Base-by-base conservation (phyloP, 1,140 invertebrate species). In the Venustaconcha ellipsiformis region DNA sequence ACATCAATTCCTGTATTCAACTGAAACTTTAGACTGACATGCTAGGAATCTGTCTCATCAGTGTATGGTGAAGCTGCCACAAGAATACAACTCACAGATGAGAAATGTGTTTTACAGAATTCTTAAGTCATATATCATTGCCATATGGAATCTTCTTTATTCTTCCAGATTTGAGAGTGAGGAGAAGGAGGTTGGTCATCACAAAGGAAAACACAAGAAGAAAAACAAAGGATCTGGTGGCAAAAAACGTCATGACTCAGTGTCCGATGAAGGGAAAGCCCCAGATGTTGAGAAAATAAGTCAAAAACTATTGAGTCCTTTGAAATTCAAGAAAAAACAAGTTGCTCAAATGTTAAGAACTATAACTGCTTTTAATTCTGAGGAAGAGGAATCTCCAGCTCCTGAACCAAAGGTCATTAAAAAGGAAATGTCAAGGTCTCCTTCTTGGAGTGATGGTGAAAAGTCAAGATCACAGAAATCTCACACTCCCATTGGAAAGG, bases 161-260 rank as follows among this genome's bases (percentile, higher is more conserved):
- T 18, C 64, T 13, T 69, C 67, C 55, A 82, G 75, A 11, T 30
- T 59, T 14, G 70, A 71, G 14, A 77, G 70, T 67, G 75, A 77
- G 67, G 75, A 77, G 12, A 48, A 48, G 11, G 37, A 48, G 6
- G 37, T 48, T 48, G 37, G 37, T 48, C 74, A 78, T 23, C 67
- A 67, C 14, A 78, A 78, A 37, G 37, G 37, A 11, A 80, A 80
- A 63, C 74, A 80, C 26, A 79, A 77, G 72, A 82, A 80, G 67
- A 82, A 82, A 57, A 62, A 56, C 4, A 77, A 77, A 59, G 37
- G 8, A 48, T 48, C 37, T 48, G 37, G 37, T 48, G 59, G 20
- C 65, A 77, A 77, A 58, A 77, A 77, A 62, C 65, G 65, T 14
- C 26, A 18, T 18, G 75, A 77, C 17, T 77, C 75, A 6, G 11